Evolutionary conservation across 2,113 vertebrate genomes (phyloP).

Genomic region (Odocoileus virginianus): DNA sequence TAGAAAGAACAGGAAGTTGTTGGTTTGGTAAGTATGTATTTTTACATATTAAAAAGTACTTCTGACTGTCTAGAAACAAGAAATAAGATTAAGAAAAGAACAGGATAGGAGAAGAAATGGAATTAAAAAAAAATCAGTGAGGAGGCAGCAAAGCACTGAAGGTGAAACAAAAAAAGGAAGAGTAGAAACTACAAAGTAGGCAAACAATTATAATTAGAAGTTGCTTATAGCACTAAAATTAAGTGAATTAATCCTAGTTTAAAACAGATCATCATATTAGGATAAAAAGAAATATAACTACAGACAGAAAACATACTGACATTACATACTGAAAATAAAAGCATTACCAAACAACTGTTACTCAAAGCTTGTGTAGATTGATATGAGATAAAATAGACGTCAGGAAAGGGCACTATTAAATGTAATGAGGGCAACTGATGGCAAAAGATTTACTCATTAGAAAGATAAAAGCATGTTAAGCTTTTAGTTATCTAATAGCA

Average conservation of each 20-base stretch:
- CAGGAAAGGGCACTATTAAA: not conserved
- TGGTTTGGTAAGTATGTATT: not conserved
- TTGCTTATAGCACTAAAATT: not conserved
- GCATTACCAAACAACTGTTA: not conserved
- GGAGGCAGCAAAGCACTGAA: not conserved
- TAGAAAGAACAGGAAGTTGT: not conserved
- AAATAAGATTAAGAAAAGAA: not conserved
- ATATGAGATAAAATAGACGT: not conserved
- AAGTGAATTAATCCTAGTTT: not conserved
- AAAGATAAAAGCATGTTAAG: not conserved
- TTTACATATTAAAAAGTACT: conserved; percentile 2
- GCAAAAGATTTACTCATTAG: not conserved
- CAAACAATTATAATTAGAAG: not conserved
- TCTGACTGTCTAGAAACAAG: not conserved
- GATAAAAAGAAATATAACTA: not conserved
- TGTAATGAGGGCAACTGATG: not conserved
- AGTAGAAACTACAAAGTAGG: not conserved
- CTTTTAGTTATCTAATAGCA: not conserved
- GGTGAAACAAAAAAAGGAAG: not conserved
- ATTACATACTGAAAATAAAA: conserved; percentile 1
- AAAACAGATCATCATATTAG: not conserved
- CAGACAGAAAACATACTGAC: not conserved
- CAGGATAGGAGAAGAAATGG: not conserved
- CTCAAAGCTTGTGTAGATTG: not conserved
- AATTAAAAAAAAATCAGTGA: not conserved